Evolutionary conservation across 2,888 invertebrate genomes (phyloP).

Genomic region (Aporophyla nigra): DNA sequence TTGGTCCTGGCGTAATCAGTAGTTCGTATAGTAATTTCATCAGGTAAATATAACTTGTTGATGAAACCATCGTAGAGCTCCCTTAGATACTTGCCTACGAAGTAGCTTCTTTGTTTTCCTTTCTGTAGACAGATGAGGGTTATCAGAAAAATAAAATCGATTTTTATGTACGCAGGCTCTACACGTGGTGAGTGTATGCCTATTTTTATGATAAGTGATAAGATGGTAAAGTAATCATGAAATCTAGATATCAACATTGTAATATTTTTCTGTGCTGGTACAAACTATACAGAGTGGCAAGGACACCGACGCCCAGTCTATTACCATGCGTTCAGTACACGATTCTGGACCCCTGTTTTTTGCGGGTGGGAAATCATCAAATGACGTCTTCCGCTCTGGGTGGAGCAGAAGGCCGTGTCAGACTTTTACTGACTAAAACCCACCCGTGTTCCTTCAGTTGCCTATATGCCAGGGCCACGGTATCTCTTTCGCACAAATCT

Average conservation of each 20-base stretch:
- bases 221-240: slow-evolving; percentile 15
- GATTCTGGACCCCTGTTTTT: too few relatives aligned
- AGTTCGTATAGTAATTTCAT: slow-evolving; percentile 90
- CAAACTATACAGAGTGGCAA: neutral
- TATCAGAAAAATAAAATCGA: slow-evolving; percentile 4
- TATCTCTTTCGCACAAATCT: too few relatives aligned
- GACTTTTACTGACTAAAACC: too few relatives aligned
- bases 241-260: slow-evolving; percentile 35
- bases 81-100: slow-evolving; percentile 87
- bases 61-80: slow-evolving; percentile 85
- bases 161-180: neutral
- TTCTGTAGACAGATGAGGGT: slow-evolving; percentile 76
- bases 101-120: slow-evolving; percentile 88
- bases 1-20: slow-evolving; percentile 94
- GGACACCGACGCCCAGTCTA: too few relatives aligned
- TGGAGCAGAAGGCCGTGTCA: too few relatives aligned
- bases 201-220: slow-evolving; percentile 39
- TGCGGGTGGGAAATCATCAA: too few relatives aligned
- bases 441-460: too few relatives aligned
- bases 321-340: too few relatives aligned
- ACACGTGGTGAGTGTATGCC: slow-evolving; percentile 3
- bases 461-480: too few relatives aligned
- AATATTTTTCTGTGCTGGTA: too few relatives aligned
- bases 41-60: slow-evolving; percentile 85
- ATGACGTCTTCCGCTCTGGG: too few relatives aligned